Evolutionary conservation across 2,888 invertebrate species (phyloP).

Genomic region (Isotomurus palustris): DNA sequence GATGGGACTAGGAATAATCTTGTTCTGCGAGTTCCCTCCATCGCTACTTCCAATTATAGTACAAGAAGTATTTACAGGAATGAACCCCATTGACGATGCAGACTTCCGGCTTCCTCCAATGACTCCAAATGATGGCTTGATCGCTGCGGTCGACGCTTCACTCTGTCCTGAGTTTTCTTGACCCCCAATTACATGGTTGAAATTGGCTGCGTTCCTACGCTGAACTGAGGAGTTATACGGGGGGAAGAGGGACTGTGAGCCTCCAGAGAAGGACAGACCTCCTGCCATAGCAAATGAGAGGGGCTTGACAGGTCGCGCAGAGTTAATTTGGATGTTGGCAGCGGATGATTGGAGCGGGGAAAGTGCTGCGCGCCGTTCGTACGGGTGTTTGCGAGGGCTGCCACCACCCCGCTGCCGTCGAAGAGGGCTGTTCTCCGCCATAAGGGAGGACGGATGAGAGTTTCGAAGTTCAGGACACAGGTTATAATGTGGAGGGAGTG

Average conservation of each 20-base stretch:
- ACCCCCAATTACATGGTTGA: no score
- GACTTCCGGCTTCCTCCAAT: slow-evolving; percentile 7
- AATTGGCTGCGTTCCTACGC: no score
- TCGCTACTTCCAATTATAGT: slow-evolving; percentile 4
- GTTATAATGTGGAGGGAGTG: neutral
- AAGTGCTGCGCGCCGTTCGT: neutral
- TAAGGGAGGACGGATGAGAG: neutral
- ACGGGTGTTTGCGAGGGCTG: slow-evolving; percentile 7
- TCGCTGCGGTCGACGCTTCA: no score
- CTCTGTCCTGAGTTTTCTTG: no score
- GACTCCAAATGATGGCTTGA: slow-evolving; percentile 2
- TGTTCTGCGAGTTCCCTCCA: no score
- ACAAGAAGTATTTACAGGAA: slow-evolving; percentile 20
- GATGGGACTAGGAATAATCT: no score
- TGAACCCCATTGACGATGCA: slow-evolving; percentile 9
- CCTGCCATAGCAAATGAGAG: neutral
- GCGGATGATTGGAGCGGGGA: neutral
- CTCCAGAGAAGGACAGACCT: slow-evolving; percentile 21
- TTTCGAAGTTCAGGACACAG: neutral
- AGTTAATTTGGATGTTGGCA: neutral
- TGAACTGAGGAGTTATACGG: neutral
- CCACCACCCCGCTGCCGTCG: neutral
- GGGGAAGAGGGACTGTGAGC: slow-evolving; percentile 20
- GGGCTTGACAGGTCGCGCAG: neutral
- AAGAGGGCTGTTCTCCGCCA: slow-evolving; percentile 11